Conservation (phyloP, 1,140 invertebrate species). For the Drosophila obscura region DNA sequence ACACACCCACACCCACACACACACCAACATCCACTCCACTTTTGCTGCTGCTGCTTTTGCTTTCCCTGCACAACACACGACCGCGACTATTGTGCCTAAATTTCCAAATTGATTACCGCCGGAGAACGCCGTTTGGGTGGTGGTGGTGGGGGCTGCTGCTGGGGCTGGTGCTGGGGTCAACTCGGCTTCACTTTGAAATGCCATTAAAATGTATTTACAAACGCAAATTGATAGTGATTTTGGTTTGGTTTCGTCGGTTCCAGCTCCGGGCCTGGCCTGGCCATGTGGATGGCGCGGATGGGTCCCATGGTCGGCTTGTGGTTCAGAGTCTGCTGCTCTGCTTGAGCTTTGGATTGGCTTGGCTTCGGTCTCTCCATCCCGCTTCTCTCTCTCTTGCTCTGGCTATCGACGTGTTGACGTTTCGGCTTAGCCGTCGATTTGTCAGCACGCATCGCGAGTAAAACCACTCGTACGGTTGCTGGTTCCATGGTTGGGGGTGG, state of each 20-base stretch:
- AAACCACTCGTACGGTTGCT: not conserved
- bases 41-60: slow-evolving; percentile 1
- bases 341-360: not conserved
- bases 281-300: too few relatives aligned
- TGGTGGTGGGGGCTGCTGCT: not conserved
- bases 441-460: slow-evolving; percentile 15
- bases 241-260: slow-evolving; percentile 22
- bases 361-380: not conserved
- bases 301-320: slow-evolving; percentile 5
- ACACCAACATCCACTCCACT: not conserved
- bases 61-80: slow-evolving; percentile 2
- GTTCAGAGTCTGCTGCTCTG: not conserved
- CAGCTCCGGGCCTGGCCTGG: not conserved
- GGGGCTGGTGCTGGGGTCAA: slow-evolving; percentile 28
- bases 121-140: not conserved
- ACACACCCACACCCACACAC: not conserved
- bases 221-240: slow-evolving; percentile 82
- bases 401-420: slow-evolving; percentile 59
- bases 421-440: slow-evolving; percentile 67
- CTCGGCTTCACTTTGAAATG: slow-evolving; percentile 74
- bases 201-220: slow-evolving; percentile 83
- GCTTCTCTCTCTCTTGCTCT: not conserved
- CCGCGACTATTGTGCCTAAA: slow-evolving; percentile 45
- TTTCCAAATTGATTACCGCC: slow-evolving; percentile 76
- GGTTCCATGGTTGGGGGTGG: too few relatives aligned